These are phyloP conservation scores for Strongylocentrotus purpuratus DNA, from an alignment of 35 echinoderm and acorn worm species.

Conservation along the genomic window DNA sequence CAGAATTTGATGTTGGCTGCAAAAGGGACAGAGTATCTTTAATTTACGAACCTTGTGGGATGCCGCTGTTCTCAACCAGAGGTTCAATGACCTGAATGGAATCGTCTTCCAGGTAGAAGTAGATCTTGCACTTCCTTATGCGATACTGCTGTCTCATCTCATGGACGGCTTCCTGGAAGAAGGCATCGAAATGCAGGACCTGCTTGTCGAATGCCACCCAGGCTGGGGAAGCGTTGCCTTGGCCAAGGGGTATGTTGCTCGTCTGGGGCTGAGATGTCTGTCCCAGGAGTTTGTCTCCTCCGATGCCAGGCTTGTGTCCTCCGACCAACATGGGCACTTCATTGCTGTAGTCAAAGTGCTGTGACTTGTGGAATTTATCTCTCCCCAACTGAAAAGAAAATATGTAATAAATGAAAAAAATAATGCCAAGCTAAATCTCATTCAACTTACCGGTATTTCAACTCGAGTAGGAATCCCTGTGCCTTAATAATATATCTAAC, in stretches of 20 bases:
- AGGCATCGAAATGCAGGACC: slow-evolving; percentile 90
- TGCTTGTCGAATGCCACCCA: slow-evolving; percentile 99
- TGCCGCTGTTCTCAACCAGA: slow-evolving; percentile 90
- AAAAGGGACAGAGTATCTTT: too few species aligned
- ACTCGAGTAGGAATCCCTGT: too few species aligned
- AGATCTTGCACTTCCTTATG: slow-evolving; percentile 93
- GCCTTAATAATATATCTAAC: too few species aligned
- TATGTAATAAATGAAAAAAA: not conserved
- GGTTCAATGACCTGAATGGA: slow-evolving; percentile 96
- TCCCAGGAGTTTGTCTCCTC: slow-evolving; percentile 79
- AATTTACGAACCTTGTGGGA: slow-evolving; percentile 83
- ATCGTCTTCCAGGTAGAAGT: slow-evolving; percentile 95
- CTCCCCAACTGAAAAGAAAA: slow-evolving; percentile 73
- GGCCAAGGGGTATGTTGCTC: slow-evolving; percentile 87
- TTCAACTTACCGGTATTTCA: not conserved
- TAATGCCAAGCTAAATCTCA: not conserved
- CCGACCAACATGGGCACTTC: slow-evolving; percentile 97
- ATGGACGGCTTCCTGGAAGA: slow-evolving; percentile 93
- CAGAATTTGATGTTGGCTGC: too few species aligned
- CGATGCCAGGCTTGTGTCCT: slow-evolving; percentile 94
- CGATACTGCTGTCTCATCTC: slow-evolving; percentile 90
- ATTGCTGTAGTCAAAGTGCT: slow-evolving; percentile 95
- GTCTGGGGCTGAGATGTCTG: slow-evolving; percentile 84
- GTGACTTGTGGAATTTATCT: slow-evolving; percentile 89
- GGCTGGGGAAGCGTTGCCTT: slow-evolving; percentile 93